A percentile compares a stretch with the other conserved stretches of the same genome.
phyloP scores from a whole-genome alignment of 2,888 invertebrate genomes.

The Apoderus coryli region DNA sequence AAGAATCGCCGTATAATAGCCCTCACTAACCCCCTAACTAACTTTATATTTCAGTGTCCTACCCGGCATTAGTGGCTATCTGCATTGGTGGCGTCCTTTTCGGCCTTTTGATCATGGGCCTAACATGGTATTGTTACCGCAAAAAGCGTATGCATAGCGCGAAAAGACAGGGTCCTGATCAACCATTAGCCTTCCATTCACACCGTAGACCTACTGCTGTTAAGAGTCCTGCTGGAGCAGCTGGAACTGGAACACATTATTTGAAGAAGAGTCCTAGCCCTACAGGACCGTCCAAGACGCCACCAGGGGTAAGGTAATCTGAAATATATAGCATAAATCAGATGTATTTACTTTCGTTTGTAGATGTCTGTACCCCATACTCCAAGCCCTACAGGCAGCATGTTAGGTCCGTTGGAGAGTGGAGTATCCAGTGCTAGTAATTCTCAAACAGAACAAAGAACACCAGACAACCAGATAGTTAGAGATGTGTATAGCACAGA shows the following conservation, averaged over 20 bases:
- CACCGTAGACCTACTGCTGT: constrained; percentile 68
- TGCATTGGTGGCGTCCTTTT: constrained; percentile 46
- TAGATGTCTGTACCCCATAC: constrained; percentile 31
- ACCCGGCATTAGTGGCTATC: constrained; percentile 42
- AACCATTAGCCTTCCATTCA: constrained; percentile 50
- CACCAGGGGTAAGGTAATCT: constrained; percentile 33
- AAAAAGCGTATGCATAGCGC: constrained; percentile 21
- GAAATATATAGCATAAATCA: background rate
- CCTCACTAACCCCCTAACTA: no score
- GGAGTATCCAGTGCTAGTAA: constrained; percentile 23
- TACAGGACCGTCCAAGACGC: constrained; percentile 47
- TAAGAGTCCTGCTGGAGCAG: constrained; percentile 67
- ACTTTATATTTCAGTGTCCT: constrained; percentile 27
- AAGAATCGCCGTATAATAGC: no score
- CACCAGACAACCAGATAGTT: constrained; percentile 16
- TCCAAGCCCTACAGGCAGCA: constrained; percentile 32
- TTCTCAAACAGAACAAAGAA: constrained; percentile 14
- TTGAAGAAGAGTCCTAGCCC: constrained; percentile 89
- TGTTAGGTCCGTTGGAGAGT: constrained; percentile 29
- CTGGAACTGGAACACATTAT: constrained; percentile 47
- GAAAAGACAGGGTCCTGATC: constrained; percentile 42
- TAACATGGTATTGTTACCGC: constrained; percentile 48
- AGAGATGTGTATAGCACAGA: constrained; percentile 34
- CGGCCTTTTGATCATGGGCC: constrained; percentile 42
- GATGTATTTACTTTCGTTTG: background rate